Evolutionary conservation across 2,113 vertebrate species (phyloP).

Genomic region (Ondatra zibethicus): DNA sequence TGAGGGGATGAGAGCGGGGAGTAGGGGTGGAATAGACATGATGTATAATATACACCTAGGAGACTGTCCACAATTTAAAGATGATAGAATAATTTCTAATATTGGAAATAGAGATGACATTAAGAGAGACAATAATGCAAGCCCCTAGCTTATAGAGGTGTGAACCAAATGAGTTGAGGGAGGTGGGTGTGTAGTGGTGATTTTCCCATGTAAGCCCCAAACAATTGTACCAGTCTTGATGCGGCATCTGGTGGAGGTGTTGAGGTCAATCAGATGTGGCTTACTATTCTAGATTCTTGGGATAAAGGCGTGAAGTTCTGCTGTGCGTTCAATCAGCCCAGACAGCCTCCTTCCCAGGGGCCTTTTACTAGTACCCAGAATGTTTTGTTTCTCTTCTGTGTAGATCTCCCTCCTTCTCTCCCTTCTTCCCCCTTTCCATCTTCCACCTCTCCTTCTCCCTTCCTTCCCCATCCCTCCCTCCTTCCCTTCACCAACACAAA

Average conservation of each 20-base stretch:
- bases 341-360: not conserved
- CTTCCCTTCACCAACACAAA: not conserved
- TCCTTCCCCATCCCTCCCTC: rapidly evolving
- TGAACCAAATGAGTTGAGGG: not conserved
- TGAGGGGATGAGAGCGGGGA: not conserved
- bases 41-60: no score
- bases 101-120: not conserved
- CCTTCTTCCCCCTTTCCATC: rapidly evolving
- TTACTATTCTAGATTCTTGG: not conserved
- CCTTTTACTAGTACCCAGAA: not conserved
- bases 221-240: not conserved
- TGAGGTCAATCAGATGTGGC: not conserved
- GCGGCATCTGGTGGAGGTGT: not conserved
- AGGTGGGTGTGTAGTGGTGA: not conserved
- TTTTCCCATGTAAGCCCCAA: not conserved
- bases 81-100: not conserved
- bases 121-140: not conserved
- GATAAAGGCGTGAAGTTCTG: not conserved
- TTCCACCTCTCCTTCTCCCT: not conserved
- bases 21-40: not conserved
- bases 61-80: not conserved
- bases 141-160: not conserved
- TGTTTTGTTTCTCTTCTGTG: not conserved
- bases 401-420: not conserved
- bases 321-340: not conserved